These are phyloP conservation scores for Trisateles emortualis DNA, from an alignment of 2,888 invertebrate species.

Conservation along the genomic window DNA sequence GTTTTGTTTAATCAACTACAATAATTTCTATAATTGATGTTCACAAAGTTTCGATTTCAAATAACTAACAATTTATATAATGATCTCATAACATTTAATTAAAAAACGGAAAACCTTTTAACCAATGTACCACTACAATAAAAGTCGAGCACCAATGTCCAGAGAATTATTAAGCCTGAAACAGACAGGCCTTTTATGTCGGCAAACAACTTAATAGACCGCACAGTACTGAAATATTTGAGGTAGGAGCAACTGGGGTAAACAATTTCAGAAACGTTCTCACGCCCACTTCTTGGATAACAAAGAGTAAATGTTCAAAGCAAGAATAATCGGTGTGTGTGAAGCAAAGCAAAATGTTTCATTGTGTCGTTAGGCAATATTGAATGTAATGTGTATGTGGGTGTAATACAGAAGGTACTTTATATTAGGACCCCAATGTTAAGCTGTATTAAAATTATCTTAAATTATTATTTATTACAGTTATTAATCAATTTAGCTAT, in stretches of 20 bases:
- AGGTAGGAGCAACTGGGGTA: conserved; percentile 5
- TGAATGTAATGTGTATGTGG: neutral
- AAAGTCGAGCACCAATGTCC: neutral
- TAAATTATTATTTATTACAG: too few species aligned
- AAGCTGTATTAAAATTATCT: too few species aligned
- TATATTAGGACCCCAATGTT: too few species aligned
- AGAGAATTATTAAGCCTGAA: conserved; percentile 10
- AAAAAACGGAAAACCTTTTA: neutral
- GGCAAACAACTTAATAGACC: conserved; percentile 29
- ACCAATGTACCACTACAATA: neutral
- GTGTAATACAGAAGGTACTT: neutral
- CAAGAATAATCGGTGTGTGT: conserved; percentile 1
- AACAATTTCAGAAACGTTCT: conserved; percentile 14
- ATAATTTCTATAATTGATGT: conserved; percentile 49
- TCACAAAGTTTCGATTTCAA: conserved; percentile 60
- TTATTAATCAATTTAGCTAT: too few species aligned
- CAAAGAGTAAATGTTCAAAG: conserved; percentile 12
- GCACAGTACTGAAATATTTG: conserved; percentile 10
- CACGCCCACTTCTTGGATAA: conserved; percentile 13
- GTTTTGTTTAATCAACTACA: neutral
- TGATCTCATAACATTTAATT: neutral
- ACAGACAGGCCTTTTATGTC: conserved; percentile 20
- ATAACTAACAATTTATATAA: neutral
- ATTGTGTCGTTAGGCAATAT: neutral
- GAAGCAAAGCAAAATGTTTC: neutral